These are phyloP conservation scores for pig (Sus scrofa) DNA, from an alignment of 2,113 vertebrate genomes.

Conservation along the genomic window T2T-Sscrofa CM000830.6:95817501-95818000, in stretches of 20 bases:
- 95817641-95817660: slow-evolving; percentile 43
- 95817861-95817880: neutral
- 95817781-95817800: slow-evolving; percentile 15
- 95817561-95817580: neutral
- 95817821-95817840: neutral
- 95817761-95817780: slow-evolving; percentile 3
- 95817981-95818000: slow-evolving; percentile 40
- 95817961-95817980: slow-evolving; percentile 5
- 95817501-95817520: neutral
- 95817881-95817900: neutral
- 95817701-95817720: neutral
- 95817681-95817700: slow-evolving; percentile 31
- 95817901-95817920: slow-evolving; percentile 19
- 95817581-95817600: slow-evolving; percentile 13
- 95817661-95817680: slow-evolving; percentile 3
- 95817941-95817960: neutral
- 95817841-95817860: slow-evolving; percentile 43
- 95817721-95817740: neutral
- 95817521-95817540: neutral
- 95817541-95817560: neutral
- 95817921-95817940: slow-evolving; percentile 24
- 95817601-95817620: slow-evolving; percentile 41
- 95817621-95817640: slow-evolving; percentile 36
- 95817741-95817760: neutral
- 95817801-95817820: neutral